Evolutionary conservation across 2,113 vertebrate species (phyloP).

Genomic region (Gymnogyps californianus): DNA sequence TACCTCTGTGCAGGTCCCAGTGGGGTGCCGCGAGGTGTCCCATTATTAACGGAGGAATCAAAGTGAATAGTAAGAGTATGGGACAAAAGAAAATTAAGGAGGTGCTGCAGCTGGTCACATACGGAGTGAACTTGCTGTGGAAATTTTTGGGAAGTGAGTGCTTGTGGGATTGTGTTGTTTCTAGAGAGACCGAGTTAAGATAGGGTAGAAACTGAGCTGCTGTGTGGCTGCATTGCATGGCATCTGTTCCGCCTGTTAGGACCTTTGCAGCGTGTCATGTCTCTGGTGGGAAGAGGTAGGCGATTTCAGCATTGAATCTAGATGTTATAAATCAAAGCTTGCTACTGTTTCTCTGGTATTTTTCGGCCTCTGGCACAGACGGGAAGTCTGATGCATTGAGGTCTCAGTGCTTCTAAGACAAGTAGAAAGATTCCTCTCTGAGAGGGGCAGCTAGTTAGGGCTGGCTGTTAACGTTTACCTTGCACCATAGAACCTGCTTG

Average conservation of each 20-base stretch:
- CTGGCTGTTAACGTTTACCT: background rate
- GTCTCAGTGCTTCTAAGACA: background rate
- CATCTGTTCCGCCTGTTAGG: background rate
- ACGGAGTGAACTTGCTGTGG: background rate
- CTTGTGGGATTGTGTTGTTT: background rate
- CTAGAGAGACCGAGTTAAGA: background rate
- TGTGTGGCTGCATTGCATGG: slow-evolving; percentile 49
- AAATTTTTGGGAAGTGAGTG: background rate
- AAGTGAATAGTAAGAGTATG: background rate
- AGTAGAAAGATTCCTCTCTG: background rate
- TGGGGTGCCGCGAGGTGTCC: background rate
- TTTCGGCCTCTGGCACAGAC: background rate
- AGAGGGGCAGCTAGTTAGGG: background rate
- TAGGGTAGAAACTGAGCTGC: background rate
- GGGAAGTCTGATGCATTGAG: background rate
- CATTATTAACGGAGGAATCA: background rate
- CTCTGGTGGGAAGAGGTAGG: background rate
- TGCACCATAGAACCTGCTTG: background rate
- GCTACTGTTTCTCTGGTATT: background rate
- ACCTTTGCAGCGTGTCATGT: background rate
- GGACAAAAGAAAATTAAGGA: background rate
- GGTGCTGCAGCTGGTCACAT: background rate
- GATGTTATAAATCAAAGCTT: background rate
- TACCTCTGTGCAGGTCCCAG: background rate
- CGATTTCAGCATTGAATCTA: background rate